These are phyloP conservation scores for Spinibarbus caldwelli DNA, from an alignment of 2,797 vertebrate species.

Conservation along the genomic window DNA sequence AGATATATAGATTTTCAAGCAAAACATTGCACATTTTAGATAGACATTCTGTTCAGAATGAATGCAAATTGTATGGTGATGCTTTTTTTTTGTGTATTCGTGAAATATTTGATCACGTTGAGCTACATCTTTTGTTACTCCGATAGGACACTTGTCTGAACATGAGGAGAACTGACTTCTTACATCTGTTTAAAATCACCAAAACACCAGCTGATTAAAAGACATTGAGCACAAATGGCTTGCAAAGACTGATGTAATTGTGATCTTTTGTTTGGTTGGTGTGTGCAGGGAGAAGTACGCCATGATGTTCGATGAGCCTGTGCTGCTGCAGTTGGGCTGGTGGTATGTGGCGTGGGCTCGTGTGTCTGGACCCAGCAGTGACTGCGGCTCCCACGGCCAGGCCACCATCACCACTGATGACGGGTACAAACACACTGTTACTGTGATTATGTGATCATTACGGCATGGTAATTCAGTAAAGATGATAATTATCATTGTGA, in stretches of 20 bases:
- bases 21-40: no score
- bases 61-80: not conserved
- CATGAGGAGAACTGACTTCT: not conserved
- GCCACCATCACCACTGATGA: conserved; percentile 98
- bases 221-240: not conserved
- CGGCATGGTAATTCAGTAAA: not conserved
- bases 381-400: conserved; percentile 98
- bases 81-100: not conserved
- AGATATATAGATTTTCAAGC: not conserved
- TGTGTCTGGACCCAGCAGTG: conserved; percentile 97
- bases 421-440: conserved; percentile 80
- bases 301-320: conserved; percentile 99
- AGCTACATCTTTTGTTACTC: not conserved
- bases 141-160: no score
- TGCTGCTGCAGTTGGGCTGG: conserved; percentile 96
- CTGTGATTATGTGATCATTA: not conserved
- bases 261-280: not conserved
- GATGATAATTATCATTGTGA: not conserved
- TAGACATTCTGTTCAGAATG: not conserved
- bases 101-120: not conserved
- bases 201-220: not conserved
- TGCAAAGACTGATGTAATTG: not conserved
- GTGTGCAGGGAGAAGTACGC: conserved; percentile 93
- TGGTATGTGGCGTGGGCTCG: conserved; percentile 99
- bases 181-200: not conserved